A percentile compares a stretch with the other conserved stretches of the same genome.
Evolutionary conservation across 1,140 invertebrate species (phyloP).

Genomic region (Leptopilina clavipes): DNA sequence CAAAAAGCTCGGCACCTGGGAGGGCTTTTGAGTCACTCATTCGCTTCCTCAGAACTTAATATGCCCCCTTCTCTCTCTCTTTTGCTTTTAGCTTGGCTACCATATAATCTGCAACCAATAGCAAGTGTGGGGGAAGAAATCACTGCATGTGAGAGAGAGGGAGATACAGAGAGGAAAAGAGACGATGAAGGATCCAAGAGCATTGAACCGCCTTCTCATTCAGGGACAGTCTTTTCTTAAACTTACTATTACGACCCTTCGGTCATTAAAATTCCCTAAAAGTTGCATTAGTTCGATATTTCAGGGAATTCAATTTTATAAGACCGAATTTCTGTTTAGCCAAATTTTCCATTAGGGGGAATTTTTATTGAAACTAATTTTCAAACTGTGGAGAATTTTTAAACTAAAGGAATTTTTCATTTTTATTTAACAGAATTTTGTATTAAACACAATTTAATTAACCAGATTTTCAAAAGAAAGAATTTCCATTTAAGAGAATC

Average conservation of each 20-base stretch:
- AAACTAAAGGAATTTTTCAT: too few species aligned
- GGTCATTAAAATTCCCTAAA: not conserved
- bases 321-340: too few species aligned
- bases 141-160: conserved; percentile 11
- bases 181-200: conserved; percentile 47
- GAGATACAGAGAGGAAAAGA: conserved; percentile 36
- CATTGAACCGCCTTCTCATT: conserved; percentile 57
- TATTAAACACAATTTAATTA: too few species aligned
- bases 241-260: not conserved
- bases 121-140: conserved; percentile 36
- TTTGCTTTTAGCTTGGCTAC: conserved; percentile 1
- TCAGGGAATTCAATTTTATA: not conserved
- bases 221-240: conserved; percentile 46
- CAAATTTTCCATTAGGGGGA: too few species aligned
- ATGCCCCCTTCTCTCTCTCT: conserved; percentile 7
- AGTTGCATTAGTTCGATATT: not conserved
- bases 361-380: too few species aligned
- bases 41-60: conserved; percentile 31
- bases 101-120: conserved; percentile 32
- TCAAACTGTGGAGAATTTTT: too few species aligned
- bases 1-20: conserved; percentile 54
- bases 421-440: too few species aligned
- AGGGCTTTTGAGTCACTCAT: conserved; percentile 54
- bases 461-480: too few species aligned
- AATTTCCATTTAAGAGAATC: too few species aligned